These are phyloP conservation scores for Chlamydotis undulata DNA, from an alignment of 2,113 vertebrate species.

Conservation along the genomic window DNA sequence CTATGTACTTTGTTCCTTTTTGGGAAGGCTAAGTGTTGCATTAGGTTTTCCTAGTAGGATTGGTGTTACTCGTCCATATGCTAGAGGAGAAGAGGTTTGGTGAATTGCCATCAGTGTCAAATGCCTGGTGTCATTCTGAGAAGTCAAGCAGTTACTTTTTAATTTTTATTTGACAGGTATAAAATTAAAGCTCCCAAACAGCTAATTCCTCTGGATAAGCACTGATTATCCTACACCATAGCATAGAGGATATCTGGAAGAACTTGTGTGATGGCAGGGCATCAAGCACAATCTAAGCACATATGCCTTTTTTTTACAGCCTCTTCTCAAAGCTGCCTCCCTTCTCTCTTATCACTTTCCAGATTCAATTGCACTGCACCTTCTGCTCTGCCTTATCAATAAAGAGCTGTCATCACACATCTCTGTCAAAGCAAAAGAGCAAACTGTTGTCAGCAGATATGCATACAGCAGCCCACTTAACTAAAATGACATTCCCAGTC, in stretches of 20 bases:
- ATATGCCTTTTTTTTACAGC: conserved; percentile 23
- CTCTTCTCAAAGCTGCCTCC: conserved; percentile 26
- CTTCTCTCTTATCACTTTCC: conserved; percentile 25
- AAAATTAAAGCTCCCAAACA: background rate
- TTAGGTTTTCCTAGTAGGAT: background rate
- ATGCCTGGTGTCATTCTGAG: background rate
- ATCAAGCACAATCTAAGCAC: conserved; percentile 14
- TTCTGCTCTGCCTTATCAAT: conserved; percentile 66
- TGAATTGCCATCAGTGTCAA: background rate
- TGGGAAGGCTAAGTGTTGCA: background rate
- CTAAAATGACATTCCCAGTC: background rate
- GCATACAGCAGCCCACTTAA: conserved; percentile 15
- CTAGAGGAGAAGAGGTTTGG: background rate
- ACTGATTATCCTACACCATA: background rate
- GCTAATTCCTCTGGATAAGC: background rate
- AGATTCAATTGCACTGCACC: conserved; percentile 40
- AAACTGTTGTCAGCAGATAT: conserved; percentile 57
- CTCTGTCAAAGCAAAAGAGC: conserved; percentile 57
- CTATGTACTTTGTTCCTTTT: background rate
- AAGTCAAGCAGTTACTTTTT: background rate
- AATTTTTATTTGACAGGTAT: background rate
- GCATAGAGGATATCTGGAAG: background rate
- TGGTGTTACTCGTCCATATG: background rate
- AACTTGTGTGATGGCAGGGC: conserved; percentile 11
- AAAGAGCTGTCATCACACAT: conserved; percentile 54